These are phyloP conservation scores for Helarctos malayanus DNA, from an alignment of 2,797 vertebrate genomes.

Conservation along the genomic window DNA sequence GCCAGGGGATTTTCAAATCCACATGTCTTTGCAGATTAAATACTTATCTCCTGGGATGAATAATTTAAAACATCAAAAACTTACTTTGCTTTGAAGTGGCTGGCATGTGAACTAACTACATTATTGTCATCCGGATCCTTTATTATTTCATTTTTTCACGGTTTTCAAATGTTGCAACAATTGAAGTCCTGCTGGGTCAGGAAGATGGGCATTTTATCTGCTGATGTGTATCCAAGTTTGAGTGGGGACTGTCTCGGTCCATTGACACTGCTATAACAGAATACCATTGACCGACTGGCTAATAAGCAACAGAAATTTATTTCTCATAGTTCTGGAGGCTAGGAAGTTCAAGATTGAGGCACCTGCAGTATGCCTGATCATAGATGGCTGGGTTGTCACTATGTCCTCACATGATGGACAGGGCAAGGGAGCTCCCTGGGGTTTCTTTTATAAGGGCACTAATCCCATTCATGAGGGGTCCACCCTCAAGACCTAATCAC, in stretches of 20 bases:
- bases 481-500: not conserved
- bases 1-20: constrained; percentile 64
- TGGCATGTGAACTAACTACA: not conserved
- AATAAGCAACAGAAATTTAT: not conserved
- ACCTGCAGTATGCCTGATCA: not conserved
- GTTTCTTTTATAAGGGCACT: not conserved
- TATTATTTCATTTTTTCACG: constrained; percentile 25
- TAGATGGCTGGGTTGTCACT: not conserved
- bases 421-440: not conserved
- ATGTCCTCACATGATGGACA: not conserved
- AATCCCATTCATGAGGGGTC: not conserved
- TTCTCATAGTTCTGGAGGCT: not conserved
- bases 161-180: constrained; percentile 4
- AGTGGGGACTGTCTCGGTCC: not conserved
- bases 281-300: not conserved
- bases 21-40: constrained; percentile 61
- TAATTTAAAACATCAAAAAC: constrained; percentile 71
- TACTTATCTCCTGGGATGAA: constrained; percentile 55
- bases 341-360: not conserved
- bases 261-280: not conserved
- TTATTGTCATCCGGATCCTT: constrained; percentile 20
- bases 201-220: not conserved
- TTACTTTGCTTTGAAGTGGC: constrained; percentile 69
- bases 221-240: not conserved
- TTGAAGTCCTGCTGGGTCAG: not conserved